Evolutionary conservation across 1,140 invertebrate species (phyloP).

Genomic region (Heliconius nattereri): DNA sequence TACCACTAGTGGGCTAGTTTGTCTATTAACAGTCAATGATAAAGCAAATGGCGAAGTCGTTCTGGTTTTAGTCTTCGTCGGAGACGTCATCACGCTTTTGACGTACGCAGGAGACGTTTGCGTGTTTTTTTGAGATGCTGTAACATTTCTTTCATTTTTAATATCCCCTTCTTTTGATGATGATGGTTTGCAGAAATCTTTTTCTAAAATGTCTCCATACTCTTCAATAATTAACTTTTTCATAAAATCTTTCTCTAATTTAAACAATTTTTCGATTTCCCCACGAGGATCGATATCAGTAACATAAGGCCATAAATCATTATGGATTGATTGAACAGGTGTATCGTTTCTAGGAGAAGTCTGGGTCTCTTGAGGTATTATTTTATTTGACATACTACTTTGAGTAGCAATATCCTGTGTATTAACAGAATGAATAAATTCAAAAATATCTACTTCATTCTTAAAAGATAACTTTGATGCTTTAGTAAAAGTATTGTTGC

Average conservation of each 20-base stretch:
- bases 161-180: constrained; percentile 52
- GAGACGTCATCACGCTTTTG: constrained; percentile 74
- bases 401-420: constrained; percentile 73
- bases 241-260: constrained; percentile 74
- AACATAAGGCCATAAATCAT: constrained; percentile 63
- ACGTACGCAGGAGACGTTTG: constrained; percentile 77
- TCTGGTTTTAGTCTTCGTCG: constrained; percentile 66
- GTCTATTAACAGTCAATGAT: constrained; percentile 56
- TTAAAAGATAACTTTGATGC: constrained; percentile 66
- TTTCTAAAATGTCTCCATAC: constrained; percentile 65
- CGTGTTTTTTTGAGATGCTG: constrained; percentile 64
- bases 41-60: constrained; percentile 69
- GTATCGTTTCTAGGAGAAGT: constrained; percentile 68
- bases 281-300: constrained; percentile 49
- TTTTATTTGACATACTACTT: constrained; percentile 57
- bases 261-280: constrained; percentile 64
- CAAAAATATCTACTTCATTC: constrained; percentile 71
- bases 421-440: constrained; percentile 72
- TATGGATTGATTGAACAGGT: constrained; percentile 62
- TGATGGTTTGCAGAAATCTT: constrained; percentile 64
- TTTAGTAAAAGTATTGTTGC: constrained; percentile 58
- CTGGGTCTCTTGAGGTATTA: constrained; percentile 73
- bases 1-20: constrained; percentile 66
- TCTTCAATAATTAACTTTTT: constrained; percentile 72
- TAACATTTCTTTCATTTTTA: constrained; percentile 51